Evolutionary conservation across 2,797 vertebrate species (phyloP).

Genomic region (Orestias chungarensis): DNA sequence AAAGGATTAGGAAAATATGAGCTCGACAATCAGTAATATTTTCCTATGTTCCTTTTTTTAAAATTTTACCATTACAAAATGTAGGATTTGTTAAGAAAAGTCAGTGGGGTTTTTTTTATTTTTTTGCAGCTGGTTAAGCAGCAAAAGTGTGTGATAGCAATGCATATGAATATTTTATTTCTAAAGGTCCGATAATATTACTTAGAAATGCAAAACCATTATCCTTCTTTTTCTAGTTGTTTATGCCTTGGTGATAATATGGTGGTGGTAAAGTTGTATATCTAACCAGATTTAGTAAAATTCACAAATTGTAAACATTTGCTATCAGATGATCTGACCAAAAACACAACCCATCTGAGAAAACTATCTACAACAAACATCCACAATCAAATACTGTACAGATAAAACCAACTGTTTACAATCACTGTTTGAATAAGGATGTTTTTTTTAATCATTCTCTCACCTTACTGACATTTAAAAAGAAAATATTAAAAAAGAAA

Average conservation of each 20-base stretch:
- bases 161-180: background rate
- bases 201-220: too few species aligned
- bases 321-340: background rate
- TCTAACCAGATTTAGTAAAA: background rate
- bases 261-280: background rate
- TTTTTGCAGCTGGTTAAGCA: too few species aligned
- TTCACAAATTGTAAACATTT: background rate
- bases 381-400: background rate
- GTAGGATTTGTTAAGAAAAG: too few species aligned
- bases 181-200: too few species aligned
- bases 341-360: background rate
- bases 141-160: background rate
- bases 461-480: background rate
- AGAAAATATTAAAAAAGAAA: background rate
- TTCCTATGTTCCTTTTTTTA: background rate
- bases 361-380: background rate
- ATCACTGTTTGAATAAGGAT: background rate
- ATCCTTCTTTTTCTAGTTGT: too few species aligned
- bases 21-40: background rate
- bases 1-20: background rate
- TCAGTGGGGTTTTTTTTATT: too few species aligned
- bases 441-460: background rate
- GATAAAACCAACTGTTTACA: background rate
- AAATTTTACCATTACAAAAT: background rate
- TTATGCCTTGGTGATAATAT: background rate